Evolutionary conservation across 2,888 invertebrate genomes (phyloP).

Genomic region (Odontocerum albicorne): DNA sequence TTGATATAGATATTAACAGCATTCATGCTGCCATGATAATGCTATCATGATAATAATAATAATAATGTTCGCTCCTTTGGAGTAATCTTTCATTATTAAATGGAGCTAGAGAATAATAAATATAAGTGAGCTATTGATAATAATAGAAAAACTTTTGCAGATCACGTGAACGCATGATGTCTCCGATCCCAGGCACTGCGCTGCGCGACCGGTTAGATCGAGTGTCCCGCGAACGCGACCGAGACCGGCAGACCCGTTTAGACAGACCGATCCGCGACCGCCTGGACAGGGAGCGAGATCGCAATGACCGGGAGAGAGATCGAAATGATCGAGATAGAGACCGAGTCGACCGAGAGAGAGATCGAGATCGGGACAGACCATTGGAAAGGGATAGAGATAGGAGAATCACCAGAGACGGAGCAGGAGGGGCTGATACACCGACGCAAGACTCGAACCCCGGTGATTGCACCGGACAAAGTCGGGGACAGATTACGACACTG

Average conservation of each 20-base stretch:
- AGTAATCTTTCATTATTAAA: too few relatives aligned
- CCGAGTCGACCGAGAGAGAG: conserved; percentile 41
- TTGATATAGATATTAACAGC: too few relatives aligned
- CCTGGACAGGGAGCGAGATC: conserved; percentile 22
- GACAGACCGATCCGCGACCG: conserved; percentile 32
- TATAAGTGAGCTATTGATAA: too few relatives aligned
- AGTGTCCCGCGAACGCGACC: conserved; percentile 47
- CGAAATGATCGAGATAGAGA: conserved; percentile 43
- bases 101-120: too few relatives aligned
- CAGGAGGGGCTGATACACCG: conserved; percentile 54
- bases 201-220: conserved; percentile 48
- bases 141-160: conserved; percentile 5
- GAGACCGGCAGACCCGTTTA: conserved; percentile 43
- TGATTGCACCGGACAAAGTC: conserved; percentile 56
- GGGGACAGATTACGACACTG: conserved; percentile 44
- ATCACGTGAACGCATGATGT: conserved; percentile 28
- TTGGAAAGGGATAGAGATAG: conserved; percentile 41
- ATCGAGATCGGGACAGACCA: conserved; percentile 44
- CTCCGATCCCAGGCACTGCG: conserved; percentile 33
- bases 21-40: too few relatives aligned
- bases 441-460: conserved; percentile 62
- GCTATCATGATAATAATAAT: too few relatives aligned
- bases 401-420: conserved; percentile 41
- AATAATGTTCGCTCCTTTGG: too few relatives aligned
- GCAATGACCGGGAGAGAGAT: conserved; percentile 19